Evolutionary conservation across 2,797 vertebrate genomes (phyloP).

Genomic region (Pseudotriccus pelzelni): DNA sequence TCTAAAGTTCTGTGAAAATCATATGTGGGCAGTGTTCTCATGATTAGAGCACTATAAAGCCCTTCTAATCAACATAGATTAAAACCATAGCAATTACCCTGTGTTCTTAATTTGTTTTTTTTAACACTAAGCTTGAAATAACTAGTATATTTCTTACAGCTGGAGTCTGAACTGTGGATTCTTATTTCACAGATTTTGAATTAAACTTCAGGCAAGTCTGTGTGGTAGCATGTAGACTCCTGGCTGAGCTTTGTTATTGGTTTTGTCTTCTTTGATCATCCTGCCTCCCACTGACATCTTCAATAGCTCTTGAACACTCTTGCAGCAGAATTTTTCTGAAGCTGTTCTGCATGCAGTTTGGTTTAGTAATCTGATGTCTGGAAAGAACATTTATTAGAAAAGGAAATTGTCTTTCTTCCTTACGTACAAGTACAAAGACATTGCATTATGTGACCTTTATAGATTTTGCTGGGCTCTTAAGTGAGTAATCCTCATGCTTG

Average conservation of each 20-base stretch:
- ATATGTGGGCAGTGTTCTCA: background rate
- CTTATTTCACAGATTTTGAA: background rate
- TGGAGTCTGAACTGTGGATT: background rate
- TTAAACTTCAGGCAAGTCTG: background rate
- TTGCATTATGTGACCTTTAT: background rate
- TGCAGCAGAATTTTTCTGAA: background rate
- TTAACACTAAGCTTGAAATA: background rate
- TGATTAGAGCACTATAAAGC: background rate
- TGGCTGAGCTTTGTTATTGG: background rate
- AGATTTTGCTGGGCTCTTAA: background rate
- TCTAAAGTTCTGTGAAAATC: background rate
- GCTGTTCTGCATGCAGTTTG: background rate
- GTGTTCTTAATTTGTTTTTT: background rate
- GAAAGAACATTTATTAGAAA: background rate
- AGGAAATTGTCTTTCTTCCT: background rate
- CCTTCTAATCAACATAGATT: background rate
- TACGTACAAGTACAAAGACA: background rate
- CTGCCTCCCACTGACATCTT: background rate
- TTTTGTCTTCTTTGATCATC: background rate
- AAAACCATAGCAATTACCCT: background rate
- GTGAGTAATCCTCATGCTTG: background rate
- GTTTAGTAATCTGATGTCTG: background rate
- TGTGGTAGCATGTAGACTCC: background rate
- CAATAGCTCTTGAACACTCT: background rate
- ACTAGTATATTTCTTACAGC: background rate